Evolutionary conservation across 2,113 vertebrate species (phyloP).

Genomic region (Oncorhynchus tshawytscha): DNA sequence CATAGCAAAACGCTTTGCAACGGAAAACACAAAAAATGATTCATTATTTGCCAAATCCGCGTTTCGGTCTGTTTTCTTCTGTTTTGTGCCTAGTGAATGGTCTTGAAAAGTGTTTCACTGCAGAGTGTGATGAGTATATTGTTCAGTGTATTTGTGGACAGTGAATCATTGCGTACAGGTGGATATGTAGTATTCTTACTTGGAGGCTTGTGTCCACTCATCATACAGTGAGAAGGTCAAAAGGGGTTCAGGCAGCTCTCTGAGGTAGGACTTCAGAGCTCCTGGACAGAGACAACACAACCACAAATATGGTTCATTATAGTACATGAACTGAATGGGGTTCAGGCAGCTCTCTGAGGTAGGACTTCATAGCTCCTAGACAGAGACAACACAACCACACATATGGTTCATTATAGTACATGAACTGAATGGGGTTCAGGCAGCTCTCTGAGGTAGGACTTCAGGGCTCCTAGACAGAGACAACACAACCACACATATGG

Average conservation of each 20-base stretch:
- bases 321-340: too few species aligned
- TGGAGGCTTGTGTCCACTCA: constrained; percentile 92
- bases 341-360: too few species aligned
- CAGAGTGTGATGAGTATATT: not conserved
- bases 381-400: too few species aligned
- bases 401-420: too few species aligned
- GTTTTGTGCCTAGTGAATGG: too few species aligned
- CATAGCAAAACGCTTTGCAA: too few species aligned
- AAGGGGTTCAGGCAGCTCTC: constrained; percentile 93
- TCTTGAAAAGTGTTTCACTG: too few species aligned
- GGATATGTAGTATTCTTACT: constrained; percentile 69
- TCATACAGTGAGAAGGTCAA: constrained; percentile 94
- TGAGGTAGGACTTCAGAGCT: constrained; percentile 95
- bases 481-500: not conserved
- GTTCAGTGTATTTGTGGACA: not conserved
- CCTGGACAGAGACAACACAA: constrained; percentile 66
- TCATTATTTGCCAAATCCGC: too few species aligned
- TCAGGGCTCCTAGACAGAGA: constrained; percentile 84
- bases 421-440: constrained; percentile 23
- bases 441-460: constrained; percentile 95
- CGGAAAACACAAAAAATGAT: too few species aligned
- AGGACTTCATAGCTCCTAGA: too few species aligned
- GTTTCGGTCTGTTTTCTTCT: too few species aligned
- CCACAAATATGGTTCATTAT: not conserved
- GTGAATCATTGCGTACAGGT: not conserved